A percentile compares a stretch with the other conserved stretches of the same genome.
These are phyloP conservation scores for Therioaphis trifolii DNA, from an alignment of 2,888 invertebrate species.

Conservation along the genomic window DNA sequence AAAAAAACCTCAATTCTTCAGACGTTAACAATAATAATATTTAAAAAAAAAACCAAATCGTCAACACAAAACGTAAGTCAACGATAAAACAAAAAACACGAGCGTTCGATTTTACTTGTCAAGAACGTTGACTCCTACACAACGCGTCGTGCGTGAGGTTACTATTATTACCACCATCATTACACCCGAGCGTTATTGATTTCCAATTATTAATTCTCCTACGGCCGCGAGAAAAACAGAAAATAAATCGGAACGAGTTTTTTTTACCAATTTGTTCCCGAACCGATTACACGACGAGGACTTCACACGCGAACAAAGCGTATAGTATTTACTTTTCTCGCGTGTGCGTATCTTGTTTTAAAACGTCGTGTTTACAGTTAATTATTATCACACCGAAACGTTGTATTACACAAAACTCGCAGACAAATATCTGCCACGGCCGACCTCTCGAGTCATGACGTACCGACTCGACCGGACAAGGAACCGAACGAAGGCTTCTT, in stretches of 20 bases:
- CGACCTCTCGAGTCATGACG: neutral
- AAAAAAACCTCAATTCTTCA: too few relatives aligned
- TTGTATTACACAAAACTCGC: neutral
- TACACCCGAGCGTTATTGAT: neutral
- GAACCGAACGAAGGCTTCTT: too few relatives aligned
- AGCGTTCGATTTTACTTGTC: constrained; percentile 1
- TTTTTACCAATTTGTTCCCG: constrained; percentile 21
- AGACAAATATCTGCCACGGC: neutral
- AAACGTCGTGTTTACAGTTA: constrained; percentile 11
- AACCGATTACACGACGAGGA: neutral
- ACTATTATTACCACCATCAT: neutral
- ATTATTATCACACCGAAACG: neutral
- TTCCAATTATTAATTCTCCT: neutral
- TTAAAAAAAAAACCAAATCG: neutral
- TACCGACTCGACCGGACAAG: too few relatives aligned
- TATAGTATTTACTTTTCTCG: constrained; percentile 17
- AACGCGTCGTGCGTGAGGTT: neutral
- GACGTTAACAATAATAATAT: too few relatives aligned
- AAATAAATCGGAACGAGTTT: constrained; percentile 13
- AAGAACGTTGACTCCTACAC: constrained; percentile 6
- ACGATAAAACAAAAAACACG: neutral
- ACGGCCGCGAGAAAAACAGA: neutral
- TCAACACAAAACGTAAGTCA: neutral
- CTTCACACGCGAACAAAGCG: neutral
- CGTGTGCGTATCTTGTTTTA: neutral